A percentile compares a stretch with the other conserved stretches of the same genome.
Evolutionary conservation across 2,888 invertebrate genomes (phyloP).

Genomic region (Dasypogon diadema): DNA sequence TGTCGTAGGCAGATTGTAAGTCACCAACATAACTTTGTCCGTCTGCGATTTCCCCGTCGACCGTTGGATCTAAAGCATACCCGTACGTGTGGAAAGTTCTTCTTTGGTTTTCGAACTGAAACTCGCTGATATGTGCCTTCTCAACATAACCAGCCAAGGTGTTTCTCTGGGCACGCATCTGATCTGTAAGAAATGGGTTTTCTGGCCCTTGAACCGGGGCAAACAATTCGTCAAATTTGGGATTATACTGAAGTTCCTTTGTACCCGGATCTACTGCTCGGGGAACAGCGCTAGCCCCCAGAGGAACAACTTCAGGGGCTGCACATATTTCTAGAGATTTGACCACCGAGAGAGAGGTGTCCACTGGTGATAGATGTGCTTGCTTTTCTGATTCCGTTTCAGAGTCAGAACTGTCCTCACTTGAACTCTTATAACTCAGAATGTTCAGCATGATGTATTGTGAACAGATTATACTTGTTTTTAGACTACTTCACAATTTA

Average conservation of each 20-base stretch:
- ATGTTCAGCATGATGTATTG: conserved; percentile 46
- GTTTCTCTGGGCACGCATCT: conserved; percentile 89
- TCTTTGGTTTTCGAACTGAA: conserved; percentile 97
- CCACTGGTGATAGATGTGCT: conserved; percentile 72
- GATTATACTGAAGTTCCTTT: conserved; percentile 90
- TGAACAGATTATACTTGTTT: too few relatives aligned
- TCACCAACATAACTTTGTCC: conserved; percentile 72
- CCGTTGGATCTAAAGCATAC: conserved; percentile 94
- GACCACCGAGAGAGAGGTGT: conserved; percentile 72
- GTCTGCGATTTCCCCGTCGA: conserved; percentile 72
- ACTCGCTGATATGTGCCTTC: conserved; percentile 93
- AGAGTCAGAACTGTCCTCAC: conserved; percentile 66
- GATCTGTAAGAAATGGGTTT: conserved; percentile 93
- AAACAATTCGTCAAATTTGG: conserved; percentile 94
- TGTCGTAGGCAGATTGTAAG: conserved; percentile 77
- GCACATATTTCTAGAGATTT: conserved; percentile 80
- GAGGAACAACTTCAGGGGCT: conserved; percentile 86
- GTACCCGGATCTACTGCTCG: conserved; percentile 81
- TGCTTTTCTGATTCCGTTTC: conserved; percentile 69
- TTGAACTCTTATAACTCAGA: conserved; percentile 58
- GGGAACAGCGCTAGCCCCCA: conserved; percentile 78
- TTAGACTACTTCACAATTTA: too few relatives aligned
- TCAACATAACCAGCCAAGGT: conserved; percentile 95
- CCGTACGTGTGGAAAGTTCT: conserved; percentile 95
- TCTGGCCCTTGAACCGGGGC: conserved; percentile 92